phyloP scores from a whole-genome alignment of 1,140 invertebrate species.

The Belonocnema kinseyi region DNA sequence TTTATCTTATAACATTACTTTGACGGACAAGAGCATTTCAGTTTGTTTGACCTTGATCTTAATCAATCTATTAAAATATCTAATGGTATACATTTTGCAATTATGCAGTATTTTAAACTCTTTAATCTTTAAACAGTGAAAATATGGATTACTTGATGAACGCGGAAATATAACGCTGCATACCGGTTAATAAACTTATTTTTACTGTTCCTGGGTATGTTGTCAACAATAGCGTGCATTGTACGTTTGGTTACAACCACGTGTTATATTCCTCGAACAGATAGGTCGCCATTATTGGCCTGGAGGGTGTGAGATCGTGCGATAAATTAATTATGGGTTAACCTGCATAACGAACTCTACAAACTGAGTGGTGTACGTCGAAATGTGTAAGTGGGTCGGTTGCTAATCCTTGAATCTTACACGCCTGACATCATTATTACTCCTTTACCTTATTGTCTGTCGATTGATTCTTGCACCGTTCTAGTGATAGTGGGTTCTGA shows the following conservation, averaged over 20 bases:
- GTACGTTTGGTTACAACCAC: slow-evolving; percentile 11
- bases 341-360: slow-evolving; percentile 60
- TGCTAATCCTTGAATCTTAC: slow-evolving; percentile 44
- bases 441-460: slow-evolving; percentile 47
- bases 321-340: slow-evolving; percentile 66
- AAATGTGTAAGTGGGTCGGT: slow-evolving; percentile 39
- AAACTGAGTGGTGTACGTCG: slow-evolving; percentile 35
- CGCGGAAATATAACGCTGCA: not conserved
- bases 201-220: not conserved
- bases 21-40: too few relatives aligned
- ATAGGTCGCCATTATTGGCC: slow-evolving; percentile 58
- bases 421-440: slow-evolving; percentile 49
- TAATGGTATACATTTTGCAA: too few relatives aligned
- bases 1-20: too few relatives aligned
- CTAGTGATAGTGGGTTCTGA: slow-evolving; percentile 13
- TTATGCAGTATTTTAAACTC: too few relatives aligned
- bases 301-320: slow-evolving; percentile 56
- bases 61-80: too few relatives aligned
- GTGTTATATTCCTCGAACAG: slow-evolving; percentile 42
- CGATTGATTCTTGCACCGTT: slow-evolving; percentile 28
- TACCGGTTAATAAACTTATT: not conserved
- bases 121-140: too few relatives aligned
- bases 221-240: slow-evolving; percentile 27
- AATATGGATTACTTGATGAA: not conserved
- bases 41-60: too few relatives aligned